Evolutionary conservation across 2,797 vertebrate genomes (phyloP), one percentile per base, ranked within the genome.

Genomic region (Allobates femoralis): DNA sequence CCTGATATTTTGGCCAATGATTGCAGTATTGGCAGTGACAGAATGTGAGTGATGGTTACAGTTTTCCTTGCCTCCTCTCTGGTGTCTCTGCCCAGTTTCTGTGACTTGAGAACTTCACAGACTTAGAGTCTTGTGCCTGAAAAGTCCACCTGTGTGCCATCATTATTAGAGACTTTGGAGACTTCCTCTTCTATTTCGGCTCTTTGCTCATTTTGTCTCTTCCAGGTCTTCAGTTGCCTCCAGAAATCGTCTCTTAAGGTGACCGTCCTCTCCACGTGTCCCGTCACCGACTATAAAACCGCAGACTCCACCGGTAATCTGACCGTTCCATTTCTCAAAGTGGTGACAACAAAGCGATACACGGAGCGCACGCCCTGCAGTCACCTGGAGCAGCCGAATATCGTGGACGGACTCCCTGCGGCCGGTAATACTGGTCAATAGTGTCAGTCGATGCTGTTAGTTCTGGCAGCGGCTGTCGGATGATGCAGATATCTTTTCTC

Each of bases 301-400:
- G 90, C 95, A 34, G 95, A 97, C 86, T 95, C 96, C 79, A 90
- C 94, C 58, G 89, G 93, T 79, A 92, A 90, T 0, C 95, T 95
- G 85, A 90, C 92, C 0, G 91, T 94, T 51, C 97, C 97, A 0
- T 98, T 99, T 92, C 94, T 99, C 89, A 96, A 94, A 89, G 96
- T 95, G 16, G 92, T 99, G 32, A 96, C 96, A 90, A 97, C 96
- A 28, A 90, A 88, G 53, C 86, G 89, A 10, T 96, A 94, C 91
- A 90, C 89, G 26, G 94, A 93, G 7, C 83, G 60, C 8, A 93
- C 90, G 83, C 69, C 83, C 11, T 98, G 97, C 87, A 91, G 92
- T 0, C 90, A 95, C n/a, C 94, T 99, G 85, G 98, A 98, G 84
- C 98, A 97, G 11, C 98, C 98, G 2, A 99, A 99, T 89, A 97